These are phyloP conservation scores for Chiridota heheva DNA, from an alignment of 35 echinoderm and acorn worm species.

Conservation along the genomic window DNA sequence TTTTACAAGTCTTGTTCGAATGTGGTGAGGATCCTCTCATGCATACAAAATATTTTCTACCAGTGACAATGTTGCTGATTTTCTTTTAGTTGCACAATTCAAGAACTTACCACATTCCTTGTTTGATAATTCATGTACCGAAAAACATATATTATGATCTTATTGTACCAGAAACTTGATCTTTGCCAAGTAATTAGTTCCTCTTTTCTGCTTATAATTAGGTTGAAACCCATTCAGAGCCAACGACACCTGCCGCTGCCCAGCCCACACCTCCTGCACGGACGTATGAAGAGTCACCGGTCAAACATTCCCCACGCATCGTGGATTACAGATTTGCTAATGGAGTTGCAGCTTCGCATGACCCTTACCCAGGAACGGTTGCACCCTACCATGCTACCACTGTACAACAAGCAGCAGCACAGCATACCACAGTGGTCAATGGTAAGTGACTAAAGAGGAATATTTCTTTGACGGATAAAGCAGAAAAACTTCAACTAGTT, in stretches of 20 bases:
- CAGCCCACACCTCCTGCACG: slow-evolving; percentile 47
- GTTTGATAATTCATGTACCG: too few species aligned
- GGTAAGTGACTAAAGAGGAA: slow-evolving; percentile 52
- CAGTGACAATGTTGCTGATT: too few species aligned
- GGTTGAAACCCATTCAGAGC: slow-evolving; percentile 34
- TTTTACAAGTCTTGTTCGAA: too few species aligned
- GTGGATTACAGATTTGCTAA: slow-evolving; percentile 75
- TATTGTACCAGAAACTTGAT: too few species aligned
- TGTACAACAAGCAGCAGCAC: slow-evolving; percentile 61
- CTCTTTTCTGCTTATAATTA: background rate
- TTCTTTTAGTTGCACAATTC: too few species aligned
- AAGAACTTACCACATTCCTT: too few species aligned
- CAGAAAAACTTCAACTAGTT: too few species aligned
- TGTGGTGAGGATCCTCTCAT: too few species aligned
- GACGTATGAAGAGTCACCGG: slow-evolving; percentile 23
- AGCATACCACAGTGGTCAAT: slow-evolving; percentile 78
- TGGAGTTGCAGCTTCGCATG: slow-evolving; percentile 63
- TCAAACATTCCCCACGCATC: slow-evolving; percentile 45
- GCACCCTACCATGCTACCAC: slow-evolving; percentile 52
- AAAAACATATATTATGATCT: too few species aligned
- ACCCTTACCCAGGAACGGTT: slow-evolving; percentile 57
- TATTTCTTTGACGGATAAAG: too few species aligned
- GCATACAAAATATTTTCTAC: too few species aligned
- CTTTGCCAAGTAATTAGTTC: background rate
- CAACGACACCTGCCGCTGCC: slow-evolving; percentile 30